phyloP scores from a whole-genome alignment of 2,113 vertebrate genomes.

The Xenopus laevis region DNA sequence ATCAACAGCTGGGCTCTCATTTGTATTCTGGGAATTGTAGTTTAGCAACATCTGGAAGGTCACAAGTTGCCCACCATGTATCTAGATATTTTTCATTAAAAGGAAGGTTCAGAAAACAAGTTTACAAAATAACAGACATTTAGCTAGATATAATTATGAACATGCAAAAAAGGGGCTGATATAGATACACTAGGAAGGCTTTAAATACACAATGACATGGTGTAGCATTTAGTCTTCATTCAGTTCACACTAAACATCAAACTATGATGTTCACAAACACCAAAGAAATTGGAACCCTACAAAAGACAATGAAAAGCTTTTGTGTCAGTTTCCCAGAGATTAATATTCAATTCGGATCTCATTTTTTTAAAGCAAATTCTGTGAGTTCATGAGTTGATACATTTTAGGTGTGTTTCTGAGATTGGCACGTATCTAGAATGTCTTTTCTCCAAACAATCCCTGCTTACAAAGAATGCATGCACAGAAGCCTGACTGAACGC shows the following conservation, averaged over 20 bases:
- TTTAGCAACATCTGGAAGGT: no score
- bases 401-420: conserved; percentile 21
- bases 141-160: no score
- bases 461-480: conserved; percentile 45
- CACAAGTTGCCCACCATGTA: no score
- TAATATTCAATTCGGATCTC: conserved; percentile 12
- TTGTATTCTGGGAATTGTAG: no score
- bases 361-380: background rate
- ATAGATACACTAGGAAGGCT: no score
- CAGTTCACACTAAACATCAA: background rate
- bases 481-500: conserved; percentile 53
- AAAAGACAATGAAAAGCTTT: background rate
- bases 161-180: no score
- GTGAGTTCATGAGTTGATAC: conserved; percentile 18
- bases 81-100: no score
- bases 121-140: no score
- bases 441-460: conserved; percentile 53
- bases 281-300: background rate
- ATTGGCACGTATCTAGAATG: conserved; percentile 34
- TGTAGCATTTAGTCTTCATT: background rate
- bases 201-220: no score
- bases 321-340: background rate
- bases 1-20: no score
- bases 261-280: background rate
- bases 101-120: no score